Conservation (phyloP, 2,797 vertebrate genomes). For the Notolepis coatsorum region DNA sequence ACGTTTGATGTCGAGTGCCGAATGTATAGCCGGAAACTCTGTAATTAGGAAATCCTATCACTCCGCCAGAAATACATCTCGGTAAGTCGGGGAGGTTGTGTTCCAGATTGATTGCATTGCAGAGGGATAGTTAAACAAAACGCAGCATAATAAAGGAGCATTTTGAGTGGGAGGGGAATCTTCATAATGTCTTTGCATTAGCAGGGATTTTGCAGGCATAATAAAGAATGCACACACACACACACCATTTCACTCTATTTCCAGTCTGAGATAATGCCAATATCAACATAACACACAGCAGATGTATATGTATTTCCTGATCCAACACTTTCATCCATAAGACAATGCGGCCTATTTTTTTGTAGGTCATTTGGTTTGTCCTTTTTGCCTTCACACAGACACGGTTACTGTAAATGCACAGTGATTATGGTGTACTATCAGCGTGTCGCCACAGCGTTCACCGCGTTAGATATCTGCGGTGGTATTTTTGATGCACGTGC, state of each 20-base stretch:
- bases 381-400: too few relatives aligned
- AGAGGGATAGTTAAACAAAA: slow-evolving; percentile 36
- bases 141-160: slow-evolving; percentile 17
- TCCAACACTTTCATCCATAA: too few relatives aligned
- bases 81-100: slow-evolving; percentile 23
- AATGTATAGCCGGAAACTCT: slow-evolving; percentile 32
- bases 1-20: slow-evolving; percentile 32
- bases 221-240: not conserved
- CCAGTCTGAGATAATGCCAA: not conserved
- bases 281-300: too few relatives aligned
- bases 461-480: too few relatives aligned
- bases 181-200: slow-evolving; percentile 38
- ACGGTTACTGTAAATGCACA: too few relatives aligned
- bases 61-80: slow-evolving; percentile 40
- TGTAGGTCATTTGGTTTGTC: too few relatives aligned
- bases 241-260: not conserved
- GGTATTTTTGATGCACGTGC: too few relatives aligned
- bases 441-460: too few relatives aligned
- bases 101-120: slow-evolving; percentile 50
- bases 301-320: too few relatives aligned
- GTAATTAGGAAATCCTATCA: slow-evolving; percentile 55
- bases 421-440: too few relatives aligned
- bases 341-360: too few relatives aligned
- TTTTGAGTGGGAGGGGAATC: slow-evolving; percentile 45
- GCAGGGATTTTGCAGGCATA: slow-evolving; percentile 24